A percentile compares a stretch with the other conserved stretches of the same genome.
Evolutionary conservation across 2,888 invertebrate species (phyloP).

Genomic region (Cryptocephalus moraei): DNA sequence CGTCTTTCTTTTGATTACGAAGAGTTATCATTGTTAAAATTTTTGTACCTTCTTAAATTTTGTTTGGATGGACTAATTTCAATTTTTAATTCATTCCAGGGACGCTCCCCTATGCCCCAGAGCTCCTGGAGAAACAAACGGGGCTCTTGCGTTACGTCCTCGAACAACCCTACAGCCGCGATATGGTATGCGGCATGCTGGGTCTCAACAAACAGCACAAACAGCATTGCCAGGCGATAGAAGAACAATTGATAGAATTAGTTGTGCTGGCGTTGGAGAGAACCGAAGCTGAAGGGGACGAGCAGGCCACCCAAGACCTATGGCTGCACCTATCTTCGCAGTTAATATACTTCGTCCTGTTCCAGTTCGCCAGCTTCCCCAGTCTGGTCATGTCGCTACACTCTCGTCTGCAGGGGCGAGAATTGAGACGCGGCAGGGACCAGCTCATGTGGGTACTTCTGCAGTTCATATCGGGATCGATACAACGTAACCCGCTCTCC

Average conservation of each 20-base stretch:
- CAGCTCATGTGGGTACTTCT: conserved; percentile 98
- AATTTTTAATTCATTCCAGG: conserved; percentile 22
- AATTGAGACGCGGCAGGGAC: conserved; percentile 83
- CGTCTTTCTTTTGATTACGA: no score
- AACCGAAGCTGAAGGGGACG: conserved; percentile 57
- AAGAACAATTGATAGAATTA: conserved; percentile 86
- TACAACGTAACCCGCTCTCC: conserved; percentile 83
- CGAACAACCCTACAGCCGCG: conserved; percentile 90
- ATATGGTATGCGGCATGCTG: conserved; percentile 93
- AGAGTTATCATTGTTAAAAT: no score
- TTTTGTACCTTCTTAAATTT: no score
- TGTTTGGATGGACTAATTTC: background rate
- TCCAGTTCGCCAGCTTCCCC: conserved; percentile 88
- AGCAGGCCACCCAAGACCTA: conserved; percentile 63
- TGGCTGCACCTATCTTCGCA: conserved; percentile 93
- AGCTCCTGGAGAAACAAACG: conserved; percentile 81
- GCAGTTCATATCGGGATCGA: conserved; percentile 95
- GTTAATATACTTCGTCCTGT: conserved; percentile 87
- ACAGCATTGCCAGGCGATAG: conserved; percentile 66
- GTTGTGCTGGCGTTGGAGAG: conserved; percentile 88
- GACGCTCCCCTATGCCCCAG: conserved; percentile 81
- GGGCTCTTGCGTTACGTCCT: conserved; percentile 79
- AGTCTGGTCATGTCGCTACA: conserved; percentile 70
- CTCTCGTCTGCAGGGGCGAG: conserved; percentile 49
- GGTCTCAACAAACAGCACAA: conserved; percentile 82